Percentiles rank a stretch among this genome's conserved stretches.
phyloP scores from a whole-genome alignment of 35 echinoderm and acorn worm genomes.

The Acanthaster planci region DNA sequence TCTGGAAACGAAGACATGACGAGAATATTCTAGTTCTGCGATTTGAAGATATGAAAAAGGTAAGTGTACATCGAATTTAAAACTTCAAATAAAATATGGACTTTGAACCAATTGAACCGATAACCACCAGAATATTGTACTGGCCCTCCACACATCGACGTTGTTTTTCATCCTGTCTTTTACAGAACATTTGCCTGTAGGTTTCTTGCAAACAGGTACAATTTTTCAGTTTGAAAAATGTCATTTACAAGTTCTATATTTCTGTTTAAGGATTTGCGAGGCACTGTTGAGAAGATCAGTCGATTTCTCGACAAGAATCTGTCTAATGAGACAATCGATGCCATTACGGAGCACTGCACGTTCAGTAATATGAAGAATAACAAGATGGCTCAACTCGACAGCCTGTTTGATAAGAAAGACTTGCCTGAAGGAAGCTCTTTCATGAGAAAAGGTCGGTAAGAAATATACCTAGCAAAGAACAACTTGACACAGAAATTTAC shows the following conservation, averaged over 20 bases:
- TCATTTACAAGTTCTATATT: neutral
- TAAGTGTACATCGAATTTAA: neutral
- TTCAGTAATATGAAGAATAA: neutral
- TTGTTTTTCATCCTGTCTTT: no score
- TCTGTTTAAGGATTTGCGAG: neutral
- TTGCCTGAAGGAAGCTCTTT: neutral
- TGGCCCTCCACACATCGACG: no score
- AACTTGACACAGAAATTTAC: no score
- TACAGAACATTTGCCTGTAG: no score
- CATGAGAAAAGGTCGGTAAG: slow-evolving; percentile 2
- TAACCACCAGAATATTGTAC: no score
- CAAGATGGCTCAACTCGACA: neutral
- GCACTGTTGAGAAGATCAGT: slow-evolving; percentile 1
- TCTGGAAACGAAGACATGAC: slow-evolving; percentile 7
- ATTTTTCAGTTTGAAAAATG: no score
- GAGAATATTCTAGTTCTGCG: slow-evolving; percentile 2
- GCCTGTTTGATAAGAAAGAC: neutral
- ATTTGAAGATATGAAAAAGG: slow-evolving; percentile 43
- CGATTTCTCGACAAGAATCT: neutral
- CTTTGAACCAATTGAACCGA: no score
- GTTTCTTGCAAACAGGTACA: no score
- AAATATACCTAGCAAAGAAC: no score
- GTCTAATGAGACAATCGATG: neutral
- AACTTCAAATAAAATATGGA: no score
- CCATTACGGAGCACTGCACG: neutral